Evolutionary conservation across 2,113 vertebrate species (phyloP).

Genomic region (Erinaceus europaeus): DNA sequence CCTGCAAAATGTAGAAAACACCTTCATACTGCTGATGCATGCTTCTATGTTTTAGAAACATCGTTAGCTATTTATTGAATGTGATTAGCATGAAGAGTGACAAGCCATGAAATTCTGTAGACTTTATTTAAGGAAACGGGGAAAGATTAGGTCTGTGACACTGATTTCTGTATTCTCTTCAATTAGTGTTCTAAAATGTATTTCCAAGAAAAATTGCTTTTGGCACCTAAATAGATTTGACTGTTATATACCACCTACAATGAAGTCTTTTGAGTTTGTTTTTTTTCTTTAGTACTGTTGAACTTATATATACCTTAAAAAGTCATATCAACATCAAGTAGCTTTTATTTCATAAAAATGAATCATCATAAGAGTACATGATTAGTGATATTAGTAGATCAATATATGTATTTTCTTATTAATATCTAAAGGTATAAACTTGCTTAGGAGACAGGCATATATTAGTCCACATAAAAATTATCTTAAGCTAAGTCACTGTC

Average conservation of each 20-base stretch:
- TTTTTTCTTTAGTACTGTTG: background rate
- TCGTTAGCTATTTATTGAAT: background rate
- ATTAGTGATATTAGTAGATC: slow-evolving; percentile 70
- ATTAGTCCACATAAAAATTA: slow-evolving; percentile 65
- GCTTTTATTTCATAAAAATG: slow-evolving; percentile 51
- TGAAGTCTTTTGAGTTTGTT: background rate
- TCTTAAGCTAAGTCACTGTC: slow-evolving; percentile 51
- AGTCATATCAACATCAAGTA: slow-evolving; percentile 37
- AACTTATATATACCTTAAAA: background rate
- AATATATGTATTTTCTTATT: slow-evolving; percentile 53
- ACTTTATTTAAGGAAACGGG: slow-evolving; percentile 1
- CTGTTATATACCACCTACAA: slow-evolving; percentile 13
- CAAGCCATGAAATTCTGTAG: background rate
- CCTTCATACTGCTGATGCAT: slow-evolving; percentile 16
- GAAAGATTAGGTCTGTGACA: rapidly evolving
- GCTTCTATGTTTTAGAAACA: slow-evolving; percentile 9
- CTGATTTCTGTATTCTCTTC: slow-evolving; percentile 2
- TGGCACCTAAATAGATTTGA: slow-evolving; percentile 35
- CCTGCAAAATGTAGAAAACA: slow-evolving; percentile 45
- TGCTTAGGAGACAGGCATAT: slow-evolving; percentile 46
- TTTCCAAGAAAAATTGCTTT: slow-evolving; percentile 47
- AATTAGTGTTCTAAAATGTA: slow-evolving; percentile 26
- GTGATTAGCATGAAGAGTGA: background rate
- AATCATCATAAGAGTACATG: slow-evolving; percentile 25
- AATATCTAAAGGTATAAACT: slow-evolving; percentile 41